Conservation (phyloP, 2,888 invertebrate species). For the Miltochrista miniata region DNA sequence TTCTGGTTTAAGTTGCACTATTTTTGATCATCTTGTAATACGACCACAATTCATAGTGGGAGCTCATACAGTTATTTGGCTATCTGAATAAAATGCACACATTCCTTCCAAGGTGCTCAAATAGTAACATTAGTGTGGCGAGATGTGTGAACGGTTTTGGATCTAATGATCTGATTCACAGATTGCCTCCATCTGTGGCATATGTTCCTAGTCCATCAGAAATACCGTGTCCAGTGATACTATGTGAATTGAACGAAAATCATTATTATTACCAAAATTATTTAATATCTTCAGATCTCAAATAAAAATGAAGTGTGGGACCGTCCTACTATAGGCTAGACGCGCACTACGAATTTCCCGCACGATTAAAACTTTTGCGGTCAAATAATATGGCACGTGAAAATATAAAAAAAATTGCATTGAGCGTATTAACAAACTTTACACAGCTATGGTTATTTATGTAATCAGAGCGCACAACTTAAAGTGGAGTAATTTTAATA, state of each 20-base stretch:
- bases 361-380: too few relatives aligned
- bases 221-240: conserved; percentile 61
- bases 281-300: conserved; percentile 68
- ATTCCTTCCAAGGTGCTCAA: conserved; percentile 89
- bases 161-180: background rate
- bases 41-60: conserved; percentile 18
- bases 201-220: background rate
- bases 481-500: too few relatives aligned
- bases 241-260: conserved; percentile 63
- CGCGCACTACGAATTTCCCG: too few relatives aligned
- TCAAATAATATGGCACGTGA: too few relatives aligned
- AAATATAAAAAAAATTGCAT: too few relatives aligned
- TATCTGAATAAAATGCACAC: conserved; percentile 77
- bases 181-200: background rate
- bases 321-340: conserved; percentile 67
- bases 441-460: too few relatives aligned
- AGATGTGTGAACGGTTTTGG: conserved; percentile 25
- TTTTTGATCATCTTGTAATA: background rate
- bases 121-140: conserved; percentile 58
- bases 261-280: conserved; percentile 58
- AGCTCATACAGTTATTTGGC: conserved; percentile 32
- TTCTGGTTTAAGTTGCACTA: background rate
- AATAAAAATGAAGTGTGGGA: conserved; percentile 66
- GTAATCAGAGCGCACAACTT: too few relatives aligned
- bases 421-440: too few relatives aligned